Evolutionary conservation across 2,113 vertebrate species (phyloP), one percentile per base, ranked within the genome.

Genomic region (Nipponia nippon): DNA sequence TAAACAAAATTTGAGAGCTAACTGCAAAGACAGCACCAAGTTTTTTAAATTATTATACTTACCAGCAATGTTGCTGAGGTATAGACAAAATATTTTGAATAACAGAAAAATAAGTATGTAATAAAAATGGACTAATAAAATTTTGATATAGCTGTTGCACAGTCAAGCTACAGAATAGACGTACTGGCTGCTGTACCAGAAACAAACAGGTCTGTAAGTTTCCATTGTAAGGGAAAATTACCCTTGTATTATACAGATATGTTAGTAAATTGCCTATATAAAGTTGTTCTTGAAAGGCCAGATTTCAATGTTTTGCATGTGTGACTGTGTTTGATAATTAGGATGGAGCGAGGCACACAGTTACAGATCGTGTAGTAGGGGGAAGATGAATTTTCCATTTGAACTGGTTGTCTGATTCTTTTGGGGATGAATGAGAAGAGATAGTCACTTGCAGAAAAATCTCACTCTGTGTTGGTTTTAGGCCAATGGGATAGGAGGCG

Each of bases 341-440:
- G 21, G 11, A 32, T 38, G 55, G 27, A 81, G 44, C 2, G 8
- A 65, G 16, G 13, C 21, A 69, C 22, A 47, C 2, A 13, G 23
- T 44, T 84, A 29, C 0, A 0, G 83, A 20, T 47, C 2, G 8
- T 21, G 4, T 56, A 32, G 14, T 21, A 56, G 23, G 11, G 14
- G 27, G 76, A 81, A 50, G 19, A 10, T 78, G 50, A 46, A 30
- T 85, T 85, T 78, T 88, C 30, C 9, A 5, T 67, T 83, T 62
- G 42, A 76, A 42, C 9, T 56, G 17, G 1, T 40, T 63, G 7
- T 18, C 58, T 61, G 18, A 46, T 23, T n/a, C 65, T 61, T 12
- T 3, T 30, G 5, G 52, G 14, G 3, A 13, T 12, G 10, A 7
- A 50, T 53, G 20, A 36, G 42, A n/a, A 47, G 11, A 53, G 36